Evolutionary conservation across 2,888 invertebrate genomes (phyloP), one percentile per base, ranked within the genome.

Genomic region (Neria commutata): DNA sequence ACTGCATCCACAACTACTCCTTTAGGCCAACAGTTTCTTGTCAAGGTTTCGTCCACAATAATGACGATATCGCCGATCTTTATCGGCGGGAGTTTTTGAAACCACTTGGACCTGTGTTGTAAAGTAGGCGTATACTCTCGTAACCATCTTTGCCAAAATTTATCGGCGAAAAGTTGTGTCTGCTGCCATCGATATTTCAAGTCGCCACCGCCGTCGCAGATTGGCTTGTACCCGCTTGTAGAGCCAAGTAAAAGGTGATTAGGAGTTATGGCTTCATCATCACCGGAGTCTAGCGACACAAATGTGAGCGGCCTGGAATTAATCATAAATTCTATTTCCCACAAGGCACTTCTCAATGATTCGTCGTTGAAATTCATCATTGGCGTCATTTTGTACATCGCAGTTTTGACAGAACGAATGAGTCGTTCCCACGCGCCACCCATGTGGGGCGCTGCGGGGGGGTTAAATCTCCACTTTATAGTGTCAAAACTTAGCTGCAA

Each of bases 361-460:
- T 65, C 61, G 10, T 65, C 66, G 17, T 40, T 67, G 47, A 63
- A 63, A 14, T 56, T 62, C 17, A 49, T 53, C 16, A 55, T 26
- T 4, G 56, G 55, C 24, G 45, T 46, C n/a, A 61, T 56, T n/a
- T 25, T 37, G 57, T 53, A 59, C 57, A n/a, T 45, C 58, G 42
- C 56, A 3, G 46, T 51, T 51, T 63, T 63, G 2, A 60, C 34
- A 2, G 60, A 58, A 4, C 56, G 21, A 2, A 55, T 54, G 16
- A 60, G 49, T 33, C 57, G 33, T 17, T 60, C 60, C 56, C 53
- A 60, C 17, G 52, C 54, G 23, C 48, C 47, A 14, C 59, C 57
- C 61, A 54, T 66, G 42, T 67, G 67, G 2, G 68, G 67, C 6
- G 65, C 51, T 1, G 60, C 60, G 16, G 67, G 71, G 2, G 65